Conservation (phyloP, 2,888 invertebrate genomes). For the Pachymerium ferrugineum region DNA sequence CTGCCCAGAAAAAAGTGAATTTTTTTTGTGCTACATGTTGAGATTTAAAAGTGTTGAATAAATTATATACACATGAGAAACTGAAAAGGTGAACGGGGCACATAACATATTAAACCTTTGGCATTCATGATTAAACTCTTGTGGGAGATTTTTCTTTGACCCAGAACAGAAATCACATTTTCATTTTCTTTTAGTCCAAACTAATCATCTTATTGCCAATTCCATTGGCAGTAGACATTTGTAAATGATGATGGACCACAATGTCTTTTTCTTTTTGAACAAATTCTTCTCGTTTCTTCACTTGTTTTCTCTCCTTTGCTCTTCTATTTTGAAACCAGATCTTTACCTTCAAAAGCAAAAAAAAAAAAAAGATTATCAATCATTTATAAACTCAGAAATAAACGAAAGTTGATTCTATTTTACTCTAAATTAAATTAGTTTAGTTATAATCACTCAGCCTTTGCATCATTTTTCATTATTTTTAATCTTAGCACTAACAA, state of each 20-base stretch:
- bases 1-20: too few species aligned
- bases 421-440: too few species aligned
- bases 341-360: conserved; percentile 56
- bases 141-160: neutral
- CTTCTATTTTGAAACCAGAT: conserved; percentile 88
- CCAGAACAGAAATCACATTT: neutral
- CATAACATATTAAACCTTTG: too few species aligned
- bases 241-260: conserved; percentile 17
- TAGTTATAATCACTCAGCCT: too few species aligned
- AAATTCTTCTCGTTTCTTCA: conserved; percentile 74
- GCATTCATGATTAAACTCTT: neutral
- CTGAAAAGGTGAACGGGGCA: too few species aligned
- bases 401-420: too few species aligned
- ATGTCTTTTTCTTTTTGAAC: neutral
- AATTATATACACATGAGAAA: too few species aligned
- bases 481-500: too few species aligned
- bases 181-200: neutral
- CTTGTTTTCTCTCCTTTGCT: conserved; percentile 86
- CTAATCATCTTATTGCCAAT: conserved; percentile 24
- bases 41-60: too few species aligned
- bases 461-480: too few species aligned
- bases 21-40: too few species aligned
- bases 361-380: neutral
- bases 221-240: conserved; percentile 25
- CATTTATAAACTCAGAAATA: too few species aligned